Conservation (phyloP, 2,797 vertebrate species). For the Sebastes vulpes region DNA sequence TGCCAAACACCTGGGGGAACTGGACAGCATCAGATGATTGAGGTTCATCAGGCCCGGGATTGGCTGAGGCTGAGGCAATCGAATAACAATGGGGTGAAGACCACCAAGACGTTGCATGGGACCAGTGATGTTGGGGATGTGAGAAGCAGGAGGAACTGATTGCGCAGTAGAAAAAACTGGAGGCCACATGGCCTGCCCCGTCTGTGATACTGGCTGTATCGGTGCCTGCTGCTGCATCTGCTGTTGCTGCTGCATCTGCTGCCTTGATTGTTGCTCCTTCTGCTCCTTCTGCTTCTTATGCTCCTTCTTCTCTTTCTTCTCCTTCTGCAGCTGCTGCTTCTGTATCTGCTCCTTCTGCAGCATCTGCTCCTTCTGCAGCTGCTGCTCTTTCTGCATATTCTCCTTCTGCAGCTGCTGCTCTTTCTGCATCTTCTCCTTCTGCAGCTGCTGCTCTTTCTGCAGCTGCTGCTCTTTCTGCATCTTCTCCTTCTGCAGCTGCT, state of each 20-base stretch:
- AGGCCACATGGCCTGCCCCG: background rate
- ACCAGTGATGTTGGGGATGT: background rate
- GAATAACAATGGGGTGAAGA: background rate
- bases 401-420: too few species aligned
- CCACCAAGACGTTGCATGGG: background rate
- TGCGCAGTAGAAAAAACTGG: background rate
- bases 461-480: background rate
- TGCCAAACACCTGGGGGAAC: background rate
- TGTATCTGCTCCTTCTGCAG: background rate
- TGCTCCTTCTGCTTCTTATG: too few species aligned
- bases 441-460: background rate
- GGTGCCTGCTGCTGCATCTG: background rate
- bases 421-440: background rate
- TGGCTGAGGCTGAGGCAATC: background rate
- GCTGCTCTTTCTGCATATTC: background rate
- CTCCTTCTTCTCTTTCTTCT: background rate
- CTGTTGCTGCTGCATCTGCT: fast-evolving
- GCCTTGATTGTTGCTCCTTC: too few species aligned
- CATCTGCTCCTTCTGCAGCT: background rate
- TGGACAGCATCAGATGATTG: background rate
- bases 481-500: background rate
- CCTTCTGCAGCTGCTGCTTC: background rate
- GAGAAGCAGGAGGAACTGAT: background rate
- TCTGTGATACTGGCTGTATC: background rate
- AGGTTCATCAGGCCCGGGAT: background rate